Percentiles rank a stretch among this genome's conserved stretches.
Evolutionary conservation across 2,797 vertebrate genomes (phyloP).

Genomic region (Numenius phaeopus): DNA sequence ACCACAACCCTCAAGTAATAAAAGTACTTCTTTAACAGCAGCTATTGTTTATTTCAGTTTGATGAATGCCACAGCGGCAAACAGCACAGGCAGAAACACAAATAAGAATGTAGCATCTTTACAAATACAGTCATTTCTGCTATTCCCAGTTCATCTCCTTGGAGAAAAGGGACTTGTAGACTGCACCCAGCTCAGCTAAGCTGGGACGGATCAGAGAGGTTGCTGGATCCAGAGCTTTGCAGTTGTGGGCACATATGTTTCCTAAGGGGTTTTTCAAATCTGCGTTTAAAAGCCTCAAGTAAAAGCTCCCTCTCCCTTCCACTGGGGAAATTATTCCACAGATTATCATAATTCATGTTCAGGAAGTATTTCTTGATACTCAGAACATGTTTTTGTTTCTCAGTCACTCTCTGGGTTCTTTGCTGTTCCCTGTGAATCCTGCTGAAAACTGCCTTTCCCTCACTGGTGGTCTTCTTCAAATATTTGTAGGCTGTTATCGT

Average conservation of each 20-base stretch:
- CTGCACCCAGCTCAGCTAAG: neutral
- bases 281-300: neutral
- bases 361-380: neutral
- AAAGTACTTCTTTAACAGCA: neutral
- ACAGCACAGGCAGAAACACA: neutral
- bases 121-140: neutral
- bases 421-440: neutral
- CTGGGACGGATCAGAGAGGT: neutral
- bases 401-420: neutral
- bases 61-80: neutral
- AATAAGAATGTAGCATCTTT: neutral
- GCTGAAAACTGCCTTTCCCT: constrained; percentile 33
- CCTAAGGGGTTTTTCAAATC: neutral
- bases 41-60: constrained; percentile 8
- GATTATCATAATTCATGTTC: neutral
- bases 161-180: neutral
- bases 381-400: neutral
- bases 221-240: neutral
- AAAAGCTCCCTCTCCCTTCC: neutral
- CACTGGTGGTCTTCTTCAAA: constrained; percentile 12
- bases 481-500: constrained; percentile 25
- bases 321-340: neutral
- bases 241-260: neutral
- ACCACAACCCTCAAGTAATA: neutral
- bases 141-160: neutral